Conservation (phyloP, 2,888 invertebrate species). For the Exocentrus adspersus region DNA sequence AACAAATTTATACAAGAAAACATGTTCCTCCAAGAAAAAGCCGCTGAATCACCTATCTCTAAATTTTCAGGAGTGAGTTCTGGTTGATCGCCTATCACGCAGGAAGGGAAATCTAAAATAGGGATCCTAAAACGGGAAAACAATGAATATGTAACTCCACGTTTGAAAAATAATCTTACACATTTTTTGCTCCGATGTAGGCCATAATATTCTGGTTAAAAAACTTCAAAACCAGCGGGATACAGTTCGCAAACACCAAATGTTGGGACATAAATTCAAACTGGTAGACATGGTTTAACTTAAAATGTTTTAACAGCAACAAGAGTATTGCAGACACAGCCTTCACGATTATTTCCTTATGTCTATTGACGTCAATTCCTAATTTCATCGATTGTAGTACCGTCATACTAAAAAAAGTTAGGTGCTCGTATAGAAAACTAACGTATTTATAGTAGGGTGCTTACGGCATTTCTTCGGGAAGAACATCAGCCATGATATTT, state of each 20-base stretch:
- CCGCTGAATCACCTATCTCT: slow-evolving; percentile 84
- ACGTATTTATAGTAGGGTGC: slow-evolving; percentile 56
- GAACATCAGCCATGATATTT: slow-evolving; percentile 96
- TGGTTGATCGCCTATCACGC: slow-evolving; percentile 95
- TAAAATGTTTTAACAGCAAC: slow-evolving; percentile 94
- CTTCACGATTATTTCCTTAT: slow-evolving; percentile 99
- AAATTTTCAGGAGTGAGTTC: slow-evolving; percentile 92
- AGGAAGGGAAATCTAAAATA: slow-evolving; percentile 93
- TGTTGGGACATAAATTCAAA: slow-evolving; percentile 99
- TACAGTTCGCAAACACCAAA: slow-evolving; percentile 98
- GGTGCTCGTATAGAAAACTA: too few relatives aligned
- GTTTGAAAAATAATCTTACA: slow-evolving; percentile 63
- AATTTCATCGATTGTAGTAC: slow-evolving; percentile 94
- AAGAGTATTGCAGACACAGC: slow-evolving; percentile 92
- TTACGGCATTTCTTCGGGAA: slow-evolving; percentile 97
- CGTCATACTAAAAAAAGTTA: slow-evolving; percentile 78
- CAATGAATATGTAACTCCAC: not conserved
- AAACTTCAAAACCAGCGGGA: slow-evolving; percentile 97
- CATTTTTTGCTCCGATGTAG: slow-evolving; percentile 94
- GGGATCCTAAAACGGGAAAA: slow-evolving; percentile 80
- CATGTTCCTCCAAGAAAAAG: slow-evolving; percentile 97
- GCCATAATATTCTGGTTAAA: slow-evolving; percentile 97
- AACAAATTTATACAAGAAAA: slow-evolving; percentile 97
- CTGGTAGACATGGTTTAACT: slow-evolving; percentile 97
- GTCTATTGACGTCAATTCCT: slow-evolving; percentile 96